Evolutionary conservation across 2,113 vertebrate species (phyloP).

Genomic region (Grus americana): DNA sequence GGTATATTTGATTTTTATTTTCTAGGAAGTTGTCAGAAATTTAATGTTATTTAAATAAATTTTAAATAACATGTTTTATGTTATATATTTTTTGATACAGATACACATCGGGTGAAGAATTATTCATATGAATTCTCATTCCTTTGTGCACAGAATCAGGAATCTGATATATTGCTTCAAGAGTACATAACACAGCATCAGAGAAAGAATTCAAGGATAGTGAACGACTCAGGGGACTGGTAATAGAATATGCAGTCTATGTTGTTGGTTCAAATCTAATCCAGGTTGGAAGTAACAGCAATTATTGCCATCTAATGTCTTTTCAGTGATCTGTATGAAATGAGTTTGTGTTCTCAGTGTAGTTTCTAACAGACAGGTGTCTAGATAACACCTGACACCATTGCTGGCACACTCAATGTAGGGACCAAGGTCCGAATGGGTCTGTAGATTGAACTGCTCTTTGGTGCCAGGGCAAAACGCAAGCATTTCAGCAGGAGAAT

Average conservation of each 20-base stretch:
- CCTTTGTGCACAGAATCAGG: neutral
- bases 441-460: neutral
- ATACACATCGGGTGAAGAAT: neutral
- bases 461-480: neutral
- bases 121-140: neutral
- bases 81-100: neutral
- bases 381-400: slow-evolving; percentile 11
- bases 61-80: neutral
- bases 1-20: neutral
- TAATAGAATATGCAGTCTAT: slow-evolving; percentile 53
- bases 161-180: slow-evolving; percentile 23
- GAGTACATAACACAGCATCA: neutral
- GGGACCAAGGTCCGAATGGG: neutral
- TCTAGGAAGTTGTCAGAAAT: neutral
- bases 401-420: neutral
- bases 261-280: slow-evolving; percentile 59
- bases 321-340: slow-evolving; percentile 56
- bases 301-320: slow-evolving; percentile 52
- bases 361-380: slow-evolving; percentile 25
- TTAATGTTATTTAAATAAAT: neutral
- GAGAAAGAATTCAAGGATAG: neutral
- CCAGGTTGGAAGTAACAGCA: slow-evolving; percentile 37
- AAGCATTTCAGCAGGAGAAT: neutral
- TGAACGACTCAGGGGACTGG: slow-evolving; percentile 17
- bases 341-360: slow-evolving; percentile 32